Evolutionary conservation across 2,797 vertebrate species (phyloP).

Genomic region (Pampus argenteus): DNA sequence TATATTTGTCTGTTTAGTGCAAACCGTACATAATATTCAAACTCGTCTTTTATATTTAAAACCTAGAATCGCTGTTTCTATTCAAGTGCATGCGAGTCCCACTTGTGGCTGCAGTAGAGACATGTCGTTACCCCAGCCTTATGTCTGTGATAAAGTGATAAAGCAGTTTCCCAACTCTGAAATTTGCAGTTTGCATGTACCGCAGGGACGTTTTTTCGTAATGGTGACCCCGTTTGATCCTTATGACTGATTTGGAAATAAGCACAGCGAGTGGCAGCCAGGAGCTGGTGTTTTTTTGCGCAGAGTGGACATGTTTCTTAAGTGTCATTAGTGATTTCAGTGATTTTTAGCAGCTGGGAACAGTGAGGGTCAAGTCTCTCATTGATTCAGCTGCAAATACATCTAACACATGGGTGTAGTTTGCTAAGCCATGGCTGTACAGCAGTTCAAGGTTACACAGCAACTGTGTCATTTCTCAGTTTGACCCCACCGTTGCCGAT

Average conservation of each 20-base stretch:
- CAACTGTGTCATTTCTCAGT: slow-evolving; percentile 30
- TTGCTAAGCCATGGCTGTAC: slow-evolving; percentile 14
- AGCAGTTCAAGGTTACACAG: slow-evolving; percentile 34
- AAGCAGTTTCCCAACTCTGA: slow-evolving; percentile 38
- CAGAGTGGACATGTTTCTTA: slow-evolving; percentile 46
- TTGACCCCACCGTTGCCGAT: slow-evolving; percentile 18
- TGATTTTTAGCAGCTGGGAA: slow-evolving; percentile 26
- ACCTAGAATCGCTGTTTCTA: no score
- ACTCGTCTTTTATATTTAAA: background rate
- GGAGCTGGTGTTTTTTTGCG: slow-evolving; percentile 38
- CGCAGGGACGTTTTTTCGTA: slow-evolving; percentile 58
- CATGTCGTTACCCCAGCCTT: slow-evolving; percentile 16
- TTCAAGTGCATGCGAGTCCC: background rate
- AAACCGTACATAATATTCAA: background rate
- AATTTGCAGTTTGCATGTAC: slow-evolving; percentile 41
- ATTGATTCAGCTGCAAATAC: slow-evolving; percentile 50
- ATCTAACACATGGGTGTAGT: slow-evolving; percentile 20
- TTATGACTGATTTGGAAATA: slow-evolving; percentile 61
- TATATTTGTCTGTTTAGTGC: background rate
- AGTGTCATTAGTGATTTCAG: slow-evolving; percentile 25
- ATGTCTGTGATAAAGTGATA: slow-evolving; percentile 46
- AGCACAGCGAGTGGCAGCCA: slow-evolving; percentile 47
- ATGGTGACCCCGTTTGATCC: slow-evolving; percentile 29
- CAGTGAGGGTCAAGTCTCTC: slow-evolving; percentile 18
- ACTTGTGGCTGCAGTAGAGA: background rate